Evolutionary conservation across 92 coral and sea anemone species (phyloP), one percentile per base, ranked within the genome.

Genomic region (Porites evermanni): DNA sequence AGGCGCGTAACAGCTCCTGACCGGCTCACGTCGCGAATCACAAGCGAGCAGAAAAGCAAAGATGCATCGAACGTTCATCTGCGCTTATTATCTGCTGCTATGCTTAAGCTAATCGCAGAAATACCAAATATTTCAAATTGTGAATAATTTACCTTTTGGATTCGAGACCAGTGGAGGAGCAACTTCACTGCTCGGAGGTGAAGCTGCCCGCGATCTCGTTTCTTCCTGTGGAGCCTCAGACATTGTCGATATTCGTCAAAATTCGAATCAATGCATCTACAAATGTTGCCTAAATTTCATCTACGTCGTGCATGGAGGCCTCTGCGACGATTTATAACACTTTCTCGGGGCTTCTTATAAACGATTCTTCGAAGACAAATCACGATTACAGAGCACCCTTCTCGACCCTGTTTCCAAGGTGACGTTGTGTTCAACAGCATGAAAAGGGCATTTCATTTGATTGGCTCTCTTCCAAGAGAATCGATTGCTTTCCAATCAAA

Each of bases 101-200:
- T 38, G 6, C 47, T 44, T 56, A 1, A 51, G 17, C 18, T 7
- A 18, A 53, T 52, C 54, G 38, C 21, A 86, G 24, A 47, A 59
- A 56, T 24, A 52, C 19, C 50, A 86, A 26, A 50, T 11, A 29
- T 20, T 24, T 13, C 4, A 10, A 77, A 53, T 32, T 51, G 5
- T 26, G 10, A 52, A 50, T 69, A 38, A 38, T 4, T 38, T 38
- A 86, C 85, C 90, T 19, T 67, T 83, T 0, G 68, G 65, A 67
- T 86, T 60, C 61, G 94, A 90, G 16, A 94, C 79, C 52, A 90
- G 76, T 6, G 98, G 95, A 18, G 98, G 95, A 1, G 98, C 95
- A 69, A 94, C 84, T 85, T 94, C 98, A 21, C 72, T 74, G 80
- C 92, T 92, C 17, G 93, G 98, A 24, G 95, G 94, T 17, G 95